phyloP scores from a whole-genome alignment of 2,797 vertebrate species.

The Ceryle rudis region DNA sequence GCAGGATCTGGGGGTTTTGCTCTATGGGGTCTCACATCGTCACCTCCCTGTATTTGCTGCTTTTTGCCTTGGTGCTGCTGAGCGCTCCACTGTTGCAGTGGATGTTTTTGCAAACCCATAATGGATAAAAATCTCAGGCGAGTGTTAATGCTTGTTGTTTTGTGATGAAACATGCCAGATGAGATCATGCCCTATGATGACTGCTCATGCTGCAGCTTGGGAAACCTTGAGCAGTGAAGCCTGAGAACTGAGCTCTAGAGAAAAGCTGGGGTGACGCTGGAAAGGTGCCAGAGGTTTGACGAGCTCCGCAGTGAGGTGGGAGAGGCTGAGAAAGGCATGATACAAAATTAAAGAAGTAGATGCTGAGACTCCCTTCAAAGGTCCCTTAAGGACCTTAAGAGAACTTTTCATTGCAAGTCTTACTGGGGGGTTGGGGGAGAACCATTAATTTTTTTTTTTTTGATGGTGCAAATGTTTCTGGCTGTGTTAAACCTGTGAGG shows the following conservation, averaged over 20 bases:
- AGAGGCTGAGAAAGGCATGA: neutral
- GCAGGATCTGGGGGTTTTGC: neutral
- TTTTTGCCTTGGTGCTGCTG: neutral
- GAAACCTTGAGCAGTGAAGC: conserved; percentile 11
- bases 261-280: neutral
- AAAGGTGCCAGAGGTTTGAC: neutral
- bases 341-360: neutral
- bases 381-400: neutral
- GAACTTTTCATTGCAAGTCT: neutral
- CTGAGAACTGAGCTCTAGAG: conserved; percentile 38
- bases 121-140: neutral
- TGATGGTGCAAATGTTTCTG: neutral
- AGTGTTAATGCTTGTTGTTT: neutral
- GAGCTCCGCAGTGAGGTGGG: neutral
- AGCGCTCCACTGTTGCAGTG: fast-evolving
- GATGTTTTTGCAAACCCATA: neutral
- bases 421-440: too few species aligned
- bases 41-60: neutral
- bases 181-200: neutral
- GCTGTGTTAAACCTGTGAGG: neutral
- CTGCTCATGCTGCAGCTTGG: neutral
- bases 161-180: neutral
- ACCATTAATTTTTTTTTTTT: neutral
- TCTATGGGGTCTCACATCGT: fast-evolving
- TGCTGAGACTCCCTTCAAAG: neutral